A percentile compares a stretch with the other conserved stretches of the same genome.
phyloP scores from a whole-genome alignment of 2,888 invertebrate genomes.

The Trilocha varians region DNA sequence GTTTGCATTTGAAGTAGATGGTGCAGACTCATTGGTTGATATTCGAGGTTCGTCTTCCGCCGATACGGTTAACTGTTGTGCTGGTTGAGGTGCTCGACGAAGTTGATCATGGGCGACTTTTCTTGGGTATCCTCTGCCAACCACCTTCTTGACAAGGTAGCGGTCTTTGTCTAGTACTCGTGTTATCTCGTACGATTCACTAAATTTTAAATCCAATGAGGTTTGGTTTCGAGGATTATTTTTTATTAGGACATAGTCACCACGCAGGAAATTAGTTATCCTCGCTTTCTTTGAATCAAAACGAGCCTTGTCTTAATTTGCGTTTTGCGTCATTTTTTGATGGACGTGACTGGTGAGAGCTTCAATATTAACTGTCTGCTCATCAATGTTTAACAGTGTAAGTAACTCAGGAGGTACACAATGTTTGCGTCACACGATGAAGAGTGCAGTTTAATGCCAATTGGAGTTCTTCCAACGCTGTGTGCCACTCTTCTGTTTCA shows the following conservation, averaged over 20 bases:
- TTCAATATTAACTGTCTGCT: slow-evolving; percentile 4
- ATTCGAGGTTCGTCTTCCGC: background rate
- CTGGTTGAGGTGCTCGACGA: no score
- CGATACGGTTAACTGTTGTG: background rate
- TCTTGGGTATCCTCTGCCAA: slow-evolving; percentile 12
- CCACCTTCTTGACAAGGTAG: slow-evolving; percentile 13
- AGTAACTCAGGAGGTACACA: slow-evolving; percentile 6
- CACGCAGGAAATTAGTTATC: no score
- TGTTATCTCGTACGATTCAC: slow-evolving; percentile 13
- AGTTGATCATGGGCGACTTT: slow-evolving; percentile 18
- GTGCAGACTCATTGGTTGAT: background rate
- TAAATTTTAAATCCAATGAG: no score
- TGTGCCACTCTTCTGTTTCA: slow-evolving; percentile 9
- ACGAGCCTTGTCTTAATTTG: slow-evolving; percentile 1
- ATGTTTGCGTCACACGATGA: slow-evolving; percentile 4
- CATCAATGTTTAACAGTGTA: slow-evolving; percentile 5
- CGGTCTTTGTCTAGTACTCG: slow-evolving; percentile 10
- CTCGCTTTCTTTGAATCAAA: slow-evolving; percentile 1
- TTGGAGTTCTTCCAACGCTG: slow-evolving; percentile 4
- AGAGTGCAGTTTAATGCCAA: slow-evolving; percentile 1
- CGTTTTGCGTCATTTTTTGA: slow-evolving; percentile 4
- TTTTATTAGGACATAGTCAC: background rate
- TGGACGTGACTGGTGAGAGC: slow-evolving; percentile 2
- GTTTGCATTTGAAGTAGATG: background rate
- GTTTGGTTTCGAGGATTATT: slow-evolving; percentile 14